Conservation (phyloP, 2,888 invertebrate genomes). For the Phasia obesa region DNA sequence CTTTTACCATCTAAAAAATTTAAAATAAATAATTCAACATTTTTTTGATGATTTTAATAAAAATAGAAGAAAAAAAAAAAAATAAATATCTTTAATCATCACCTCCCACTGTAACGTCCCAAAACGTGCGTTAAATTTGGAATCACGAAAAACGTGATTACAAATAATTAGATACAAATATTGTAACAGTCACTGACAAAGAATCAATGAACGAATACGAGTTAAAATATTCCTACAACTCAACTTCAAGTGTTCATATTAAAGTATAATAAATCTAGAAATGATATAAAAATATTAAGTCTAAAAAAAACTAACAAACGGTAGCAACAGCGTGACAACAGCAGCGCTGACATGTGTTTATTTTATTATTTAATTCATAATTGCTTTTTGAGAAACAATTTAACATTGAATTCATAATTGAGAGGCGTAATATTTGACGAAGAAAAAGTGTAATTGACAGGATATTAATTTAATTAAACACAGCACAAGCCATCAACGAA, state of each 20-base stretch:
- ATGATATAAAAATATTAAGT: constrained; percentile 21
- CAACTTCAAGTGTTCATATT: constrained; percentile 18
- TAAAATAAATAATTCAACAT: not conserved
- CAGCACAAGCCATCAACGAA: constrained; percentile 29
- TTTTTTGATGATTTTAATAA: not conserved
- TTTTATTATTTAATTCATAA: not conserved
- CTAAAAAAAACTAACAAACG: not conserved
- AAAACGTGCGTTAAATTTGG: constrained; percentile 66
- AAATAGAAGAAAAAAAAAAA: not conserved
- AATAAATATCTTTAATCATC: constrained; percentile 38
- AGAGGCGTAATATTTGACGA: constrained; percentile 57
- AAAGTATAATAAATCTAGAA: constrained; percentile 4
- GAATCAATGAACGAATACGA: constrained; percentile 14
- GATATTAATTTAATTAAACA: constrained; percentile 68
- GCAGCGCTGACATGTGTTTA: not conserved
- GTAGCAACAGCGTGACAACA: constrained; percentile 13
- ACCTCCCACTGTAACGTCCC: constrained; percentile 55
- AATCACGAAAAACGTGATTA: constrained; percentile 69
- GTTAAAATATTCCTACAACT: not conserved
- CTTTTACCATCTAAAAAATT: no score
- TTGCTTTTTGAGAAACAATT: constrained; percentile 23
- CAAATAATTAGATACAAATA: constrained; percentile 62
- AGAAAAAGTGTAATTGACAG: constrained; percentile 64
- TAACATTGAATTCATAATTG: constrained; percentile 55
- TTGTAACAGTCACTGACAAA: constrained; percentile 16